phyloP scores from a whole-genome alignment of 1,140 invertebrate species.

The Ostrea edulis region DNA sequence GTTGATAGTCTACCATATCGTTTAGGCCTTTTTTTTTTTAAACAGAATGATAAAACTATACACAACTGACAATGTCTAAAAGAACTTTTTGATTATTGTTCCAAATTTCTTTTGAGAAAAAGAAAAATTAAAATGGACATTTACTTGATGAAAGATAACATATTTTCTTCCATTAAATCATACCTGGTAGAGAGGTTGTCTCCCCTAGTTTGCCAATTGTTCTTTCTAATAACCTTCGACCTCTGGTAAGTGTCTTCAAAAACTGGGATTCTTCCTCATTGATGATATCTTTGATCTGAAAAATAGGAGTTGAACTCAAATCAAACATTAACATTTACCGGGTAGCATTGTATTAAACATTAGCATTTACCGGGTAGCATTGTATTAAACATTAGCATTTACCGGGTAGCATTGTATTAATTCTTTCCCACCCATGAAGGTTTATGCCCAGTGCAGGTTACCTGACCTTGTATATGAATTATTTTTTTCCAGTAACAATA shows the following conservation, averaged over 20 bases:
- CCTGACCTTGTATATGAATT: too few species aligned
- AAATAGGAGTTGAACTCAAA: neutral
- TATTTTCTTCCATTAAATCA: neutral
- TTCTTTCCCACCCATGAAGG: too few species aligned
- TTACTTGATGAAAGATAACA: too few species aligned
- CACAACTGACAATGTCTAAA: too few species aligned
- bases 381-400: neutral
- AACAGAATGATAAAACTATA: too few species aligned
- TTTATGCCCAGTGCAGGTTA: too few species aligned
- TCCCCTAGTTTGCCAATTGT: slow-evolving; percentile 91
- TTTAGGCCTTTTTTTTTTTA: too few species aligned
- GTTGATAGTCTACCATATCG: too few species aligned
- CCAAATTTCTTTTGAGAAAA: too few species aligned
- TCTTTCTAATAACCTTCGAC: slow-evolving; percentile 93
- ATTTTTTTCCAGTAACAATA: too few species aligned
- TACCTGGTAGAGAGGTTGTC: slow-evolving; percentile 84
- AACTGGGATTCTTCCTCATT: slow-evolving; percentile 99
- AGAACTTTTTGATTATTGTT: too few species aligned
- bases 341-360: neutral
- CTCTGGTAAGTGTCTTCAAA: slow-evolving; percentile 95
- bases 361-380: neutral
- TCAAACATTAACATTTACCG: neutral
- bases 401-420: neutral
- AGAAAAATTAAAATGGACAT: too few species aligned
- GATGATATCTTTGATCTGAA: slow-evolving; percentile 88